phyloP scores from a whole-genome alignment of 2,113 vertebrate species.

The Nycticebus coucang region DNA sequence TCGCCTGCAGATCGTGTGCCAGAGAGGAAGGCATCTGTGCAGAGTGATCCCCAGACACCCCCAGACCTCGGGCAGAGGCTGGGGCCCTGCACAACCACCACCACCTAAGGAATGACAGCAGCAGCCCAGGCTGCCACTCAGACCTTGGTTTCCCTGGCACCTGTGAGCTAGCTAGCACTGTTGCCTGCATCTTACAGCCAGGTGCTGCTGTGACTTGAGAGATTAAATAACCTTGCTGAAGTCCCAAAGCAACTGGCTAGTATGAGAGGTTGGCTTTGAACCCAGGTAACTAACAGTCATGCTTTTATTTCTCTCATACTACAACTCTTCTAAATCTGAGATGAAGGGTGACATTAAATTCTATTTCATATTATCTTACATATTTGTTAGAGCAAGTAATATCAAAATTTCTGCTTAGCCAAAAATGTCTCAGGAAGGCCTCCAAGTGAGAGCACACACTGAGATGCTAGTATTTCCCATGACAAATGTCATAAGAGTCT shows the following conservation, averaged over 20 bases:
- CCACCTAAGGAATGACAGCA: no score
- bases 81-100: not conserved
- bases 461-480: not conserved
- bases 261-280: not conserved
- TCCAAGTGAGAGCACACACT: fast-evolving
- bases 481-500: not conserved
- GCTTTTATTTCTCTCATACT: not conserved
- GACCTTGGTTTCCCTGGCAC: not conserved
- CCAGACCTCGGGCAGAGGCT: not conserved
- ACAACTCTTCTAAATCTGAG: not conserved
- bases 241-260: not conserved
- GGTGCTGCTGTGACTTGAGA: not conserved
- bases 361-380: not conserved
- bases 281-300: no score
- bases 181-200: not conserved
- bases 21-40: not conserved
- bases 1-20: fast-evolving
- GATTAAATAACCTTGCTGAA: no score
- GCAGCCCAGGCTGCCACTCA: not conserved
- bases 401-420: not conserved
- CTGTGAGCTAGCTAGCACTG: not conserved
- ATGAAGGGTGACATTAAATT: not conserved
- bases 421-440: not conserved
- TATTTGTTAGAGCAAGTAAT: not conserved
- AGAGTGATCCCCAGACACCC: not conserved